Percentiles rank a stretch among this genome's conserved stretches.
Conservation (phyloP, 2,113 vertebrate species). For the Halichoeres trimaculatus region DNA sequence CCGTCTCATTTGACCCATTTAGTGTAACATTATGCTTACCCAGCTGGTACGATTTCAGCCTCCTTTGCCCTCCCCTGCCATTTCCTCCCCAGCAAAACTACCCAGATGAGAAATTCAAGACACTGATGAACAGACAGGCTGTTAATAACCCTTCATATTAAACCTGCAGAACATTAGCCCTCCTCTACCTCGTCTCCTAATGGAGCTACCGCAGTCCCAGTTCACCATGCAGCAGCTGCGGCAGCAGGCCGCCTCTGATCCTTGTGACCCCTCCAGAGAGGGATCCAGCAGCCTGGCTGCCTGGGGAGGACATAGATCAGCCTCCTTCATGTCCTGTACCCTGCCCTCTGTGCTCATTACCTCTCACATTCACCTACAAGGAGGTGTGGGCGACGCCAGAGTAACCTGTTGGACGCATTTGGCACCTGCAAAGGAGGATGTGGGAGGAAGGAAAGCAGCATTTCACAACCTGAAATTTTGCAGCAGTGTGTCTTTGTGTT, state of each 20-base stretch:
- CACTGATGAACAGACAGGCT: slow-evolving; percentile 61
- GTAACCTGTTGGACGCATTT: slow-evolving; percentile 34
- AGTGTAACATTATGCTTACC: slow-evolving; percentile 75
- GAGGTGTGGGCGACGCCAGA: slow-evolving; percentile 31
- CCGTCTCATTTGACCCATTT: slow-evolving; percentile 78
- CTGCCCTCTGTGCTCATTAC: slow-evolving; percentile 74
- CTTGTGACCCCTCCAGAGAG: slow-evolving; percentile 61
- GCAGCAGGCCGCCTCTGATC: slow-evolving; percentile 62
- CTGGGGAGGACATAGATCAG: slow-evolving; percentile 74
- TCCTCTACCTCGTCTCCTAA: slow-evolving; percentile 43
- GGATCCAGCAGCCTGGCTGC: slow-evolving; percentile 47
- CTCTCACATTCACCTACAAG: slow-evolving; percentile 62
- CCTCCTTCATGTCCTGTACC: slow-evolving; percentile 69
- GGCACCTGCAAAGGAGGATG: slow-evolving; percentile 30
- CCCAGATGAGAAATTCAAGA: slow-evolving; percentile 69
- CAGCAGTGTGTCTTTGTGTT: slow-evolving; percentile 24
- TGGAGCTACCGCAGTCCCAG: slow-evolving; percentile 32
- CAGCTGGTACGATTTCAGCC: slow-evolving; percentile 67
- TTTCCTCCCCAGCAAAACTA: slow-evolving; percentile 61
- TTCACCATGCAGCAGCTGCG: slow-evolving; percentile 64
- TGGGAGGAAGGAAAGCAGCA: slow-evolving; percentile 14
- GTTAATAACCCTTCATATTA: slow-evolving; percentile 58
- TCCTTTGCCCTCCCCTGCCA: slow-evolving; percentile 49
- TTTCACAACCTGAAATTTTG: slow-evolving; percentile 29
- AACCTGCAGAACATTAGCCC: slow-evolving; percentile 47